phyloP scores from a whole-genome alignment of 2,797 vertebrate species.

The Myripristis jacobus region DNA sequence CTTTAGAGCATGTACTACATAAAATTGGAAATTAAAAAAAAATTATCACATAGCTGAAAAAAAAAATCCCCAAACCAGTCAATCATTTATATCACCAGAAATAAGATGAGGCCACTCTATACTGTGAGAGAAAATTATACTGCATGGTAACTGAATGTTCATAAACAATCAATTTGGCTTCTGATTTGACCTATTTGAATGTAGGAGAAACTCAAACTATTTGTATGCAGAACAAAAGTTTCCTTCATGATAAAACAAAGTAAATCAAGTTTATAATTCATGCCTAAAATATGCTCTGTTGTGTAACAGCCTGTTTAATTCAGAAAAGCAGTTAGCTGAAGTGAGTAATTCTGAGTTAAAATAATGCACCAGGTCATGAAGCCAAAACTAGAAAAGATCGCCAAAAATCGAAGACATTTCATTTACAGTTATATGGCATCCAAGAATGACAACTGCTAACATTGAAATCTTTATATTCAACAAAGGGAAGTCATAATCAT shows the following conservation, averaged over 20 bases:
- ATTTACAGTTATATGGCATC: constrained; percentile 72
- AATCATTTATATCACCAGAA: not conserved
- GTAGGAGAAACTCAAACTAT: not conserved
- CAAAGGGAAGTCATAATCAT: constrained; percentile 63
- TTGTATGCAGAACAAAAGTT: constrained; percentile 20
- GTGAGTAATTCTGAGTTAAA: constrained; percentile 70
- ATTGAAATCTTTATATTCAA: constrained; percentile 69
- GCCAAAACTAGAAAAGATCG: constrained; percentile 61
- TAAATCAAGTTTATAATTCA: constrained; percentile 56
- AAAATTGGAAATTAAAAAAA: too few relatives aligned
- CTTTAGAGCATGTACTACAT: not conserved
- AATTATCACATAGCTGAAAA: too few relatives aligned
- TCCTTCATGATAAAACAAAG: constrained; percentile 15
- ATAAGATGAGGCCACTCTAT: not conserved
- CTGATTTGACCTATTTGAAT: not conserved
- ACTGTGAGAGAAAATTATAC: constrained; percentile 3
- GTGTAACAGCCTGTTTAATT: constrained; percentile 79
- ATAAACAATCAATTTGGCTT: too few relatives aligned
- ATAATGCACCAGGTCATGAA: constrained; percentile 75
- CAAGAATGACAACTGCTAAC: constrained; percentile 74
- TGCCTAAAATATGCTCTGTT: constrained; percentile 64
- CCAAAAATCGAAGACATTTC: constrained; percentile 69
- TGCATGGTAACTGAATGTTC: not conserved
- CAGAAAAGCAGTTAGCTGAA: constrained; percentile 72
- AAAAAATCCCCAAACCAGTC: not conserved